phyloP scores from a whole-genome alignment of 2,113 vertebrate genomes.

The Pongo pygmaeus region DNA sequence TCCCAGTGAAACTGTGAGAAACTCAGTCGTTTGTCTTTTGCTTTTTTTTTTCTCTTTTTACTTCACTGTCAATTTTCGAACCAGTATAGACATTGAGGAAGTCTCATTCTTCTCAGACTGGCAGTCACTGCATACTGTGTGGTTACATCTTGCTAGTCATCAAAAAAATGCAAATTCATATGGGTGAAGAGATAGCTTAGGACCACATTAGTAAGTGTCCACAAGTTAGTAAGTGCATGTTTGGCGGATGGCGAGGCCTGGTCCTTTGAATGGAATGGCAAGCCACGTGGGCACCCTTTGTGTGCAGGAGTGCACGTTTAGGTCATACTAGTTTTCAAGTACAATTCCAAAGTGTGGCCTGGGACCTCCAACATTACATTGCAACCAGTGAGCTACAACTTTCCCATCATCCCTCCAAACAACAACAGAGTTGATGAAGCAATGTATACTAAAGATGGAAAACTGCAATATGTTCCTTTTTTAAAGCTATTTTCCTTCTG shows the following conservation, averaged over 20 bases:
- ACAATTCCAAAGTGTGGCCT: neutral
- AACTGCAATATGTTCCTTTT: neutral
- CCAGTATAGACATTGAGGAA: neutral
- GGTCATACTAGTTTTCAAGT: neutral
- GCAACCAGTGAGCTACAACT: neutral
- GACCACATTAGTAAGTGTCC: too few species aligned
- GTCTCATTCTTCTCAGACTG: neutral
- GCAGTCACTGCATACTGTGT: neutral
- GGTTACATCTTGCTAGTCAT: neutral
- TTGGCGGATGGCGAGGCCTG: neutral
- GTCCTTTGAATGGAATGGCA: neutral
- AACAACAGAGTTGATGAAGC: neutral
- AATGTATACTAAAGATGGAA: neutral
- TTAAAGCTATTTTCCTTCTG: neutral
- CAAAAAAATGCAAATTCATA: neutral
- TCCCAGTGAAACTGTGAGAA: conserved; percentile 91
- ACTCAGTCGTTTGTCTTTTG: neutral
- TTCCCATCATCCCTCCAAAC: neutral
- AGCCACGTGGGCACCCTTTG: fast-evolving
- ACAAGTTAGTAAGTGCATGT: too few species aligned
- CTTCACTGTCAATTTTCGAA: neutral
- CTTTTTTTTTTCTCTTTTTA: neutral
- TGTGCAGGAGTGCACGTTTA: fast-evolving
- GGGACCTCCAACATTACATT: too few species aligned
- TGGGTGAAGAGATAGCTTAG: neutral